These are phyloP conservation scores for Tuta absoluta DNA, from an alignment of 2,888 invertebrate genomes.

Conservation along the genomic window DNA sequence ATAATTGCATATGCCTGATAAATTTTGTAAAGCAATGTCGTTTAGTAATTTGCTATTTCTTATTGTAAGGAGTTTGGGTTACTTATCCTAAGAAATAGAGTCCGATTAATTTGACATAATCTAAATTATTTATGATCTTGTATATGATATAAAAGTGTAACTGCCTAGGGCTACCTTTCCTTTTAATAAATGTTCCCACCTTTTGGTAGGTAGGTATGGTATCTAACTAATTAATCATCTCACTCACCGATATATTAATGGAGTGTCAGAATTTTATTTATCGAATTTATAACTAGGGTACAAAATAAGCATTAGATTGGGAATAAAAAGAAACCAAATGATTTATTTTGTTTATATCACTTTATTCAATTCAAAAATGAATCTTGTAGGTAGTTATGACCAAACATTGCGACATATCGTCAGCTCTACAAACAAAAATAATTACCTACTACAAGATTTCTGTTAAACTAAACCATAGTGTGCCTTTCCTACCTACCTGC, in stretches of 20 bases:
- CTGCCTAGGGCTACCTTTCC: too few relatives aligned
- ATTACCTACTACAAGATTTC: neutral
- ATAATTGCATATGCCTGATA: neutral
- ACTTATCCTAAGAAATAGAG: too few relatives aligned
- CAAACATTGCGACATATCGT: neutral
- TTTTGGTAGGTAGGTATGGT: too few relatives aligned
- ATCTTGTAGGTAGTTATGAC: neutral
- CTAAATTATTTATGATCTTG: too few relatives aligned
- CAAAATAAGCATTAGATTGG: too few relatives aligned
- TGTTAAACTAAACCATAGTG: neutral
- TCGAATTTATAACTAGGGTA: too few relatives aligned
- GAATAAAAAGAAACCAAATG: neutral
- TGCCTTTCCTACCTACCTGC: neutral
- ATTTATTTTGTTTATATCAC: slow-evolving; percentile 30
- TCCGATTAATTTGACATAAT: too few relatives aligned
- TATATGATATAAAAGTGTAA: too few relatives aligned
- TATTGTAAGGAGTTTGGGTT: neutral
- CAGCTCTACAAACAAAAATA: neutral
- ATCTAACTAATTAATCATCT: too few relatives aligned
- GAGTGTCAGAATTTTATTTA: too few relatives aligned
- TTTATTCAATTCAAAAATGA: slow-evolving; percentile 19
- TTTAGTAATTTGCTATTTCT: neutral
- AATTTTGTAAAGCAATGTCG: neutral
- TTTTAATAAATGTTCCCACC: too few relatives aligned
- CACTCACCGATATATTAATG: too few relatives aligned